Percentiles rank a stretch among this genome's conserved stretches.
phyloP scores from a whole-genome alignment of 2,888 invertebrate genomes.

The Stenodema calcarata region DNA sequence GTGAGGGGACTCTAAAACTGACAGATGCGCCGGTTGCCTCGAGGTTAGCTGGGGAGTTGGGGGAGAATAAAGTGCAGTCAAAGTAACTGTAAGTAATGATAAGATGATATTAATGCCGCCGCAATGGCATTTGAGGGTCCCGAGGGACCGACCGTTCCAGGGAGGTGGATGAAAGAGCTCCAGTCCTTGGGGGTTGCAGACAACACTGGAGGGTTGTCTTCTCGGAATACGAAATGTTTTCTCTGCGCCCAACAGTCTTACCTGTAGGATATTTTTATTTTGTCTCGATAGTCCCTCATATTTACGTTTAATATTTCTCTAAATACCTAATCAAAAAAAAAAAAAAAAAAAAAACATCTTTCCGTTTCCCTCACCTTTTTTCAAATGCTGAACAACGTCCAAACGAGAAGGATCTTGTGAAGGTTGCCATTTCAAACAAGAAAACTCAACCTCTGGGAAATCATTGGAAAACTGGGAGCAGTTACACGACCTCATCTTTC shows the following conservation, averaged over 20 bases:
- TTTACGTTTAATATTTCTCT: not conserved
- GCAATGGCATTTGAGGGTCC: slow-evolving; percentile 44
- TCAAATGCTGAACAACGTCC: not conserved
- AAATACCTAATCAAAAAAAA: not conserved
- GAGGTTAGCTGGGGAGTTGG: not conserved
- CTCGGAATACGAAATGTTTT: slow-evolving; percentile 19
- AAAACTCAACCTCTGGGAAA: slow-evolving; percentile 21
- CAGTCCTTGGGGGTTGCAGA: slow-evolving; percentile 17
- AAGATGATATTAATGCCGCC: slow-evolving; percentile 47
- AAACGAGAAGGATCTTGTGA: not conserved
- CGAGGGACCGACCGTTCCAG: slow-evolving; percentile 6
- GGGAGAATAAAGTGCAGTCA: slow-evolving; percentile 18
- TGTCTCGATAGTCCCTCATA: not conserved
- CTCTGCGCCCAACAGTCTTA: not conserved
- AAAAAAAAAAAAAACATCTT: not conserved
- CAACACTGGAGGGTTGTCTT: not conserved
- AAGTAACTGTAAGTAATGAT: slow-evolving; percentile 49
- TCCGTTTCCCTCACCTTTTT: not conserved
- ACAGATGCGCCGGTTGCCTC: slow-evolving; percentile 17
- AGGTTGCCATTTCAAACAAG: not conserved
- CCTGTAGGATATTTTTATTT: not conserved
- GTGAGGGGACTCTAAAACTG: not conserved
- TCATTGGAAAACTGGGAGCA: not conserved
- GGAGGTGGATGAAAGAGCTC: slow-evolving; percentile 4
- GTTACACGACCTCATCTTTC: not conserved